A percentile compares a stretch with the other conserved stretches of the same genome.
phyloP scores from a whole-genome alignment of 2,888 invertebrate genomes.

The Cryptus armator region DNA sequence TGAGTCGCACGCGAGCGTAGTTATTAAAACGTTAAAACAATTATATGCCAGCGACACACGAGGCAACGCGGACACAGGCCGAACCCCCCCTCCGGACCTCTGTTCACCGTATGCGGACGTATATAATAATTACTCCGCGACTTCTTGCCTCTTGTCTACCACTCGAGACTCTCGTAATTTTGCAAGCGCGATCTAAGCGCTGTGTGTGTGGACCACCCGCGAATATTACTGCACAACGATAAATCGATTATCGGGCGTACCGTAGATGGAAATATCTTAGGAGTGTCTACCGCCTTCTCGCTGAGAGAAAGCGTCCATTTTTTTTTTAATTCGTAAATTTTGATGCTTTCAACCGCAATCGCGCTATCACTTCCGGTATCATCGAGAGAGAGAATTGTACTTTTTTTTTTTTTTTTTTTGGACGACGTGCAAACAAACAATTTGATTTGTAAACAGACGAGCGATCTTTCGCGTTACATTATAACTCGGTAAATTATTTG shows the following conservation, averaged over 20 bases:
- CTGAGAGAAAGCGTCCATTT: background rate
- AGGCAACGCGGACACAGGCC: conserved; percentile 32
- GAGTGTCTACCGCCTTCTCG: no score
- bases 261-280: no score
- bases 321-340: background rate
- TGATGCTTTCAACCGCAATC: background rate
- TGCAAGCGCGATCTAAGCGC: conserved; percentile 24
- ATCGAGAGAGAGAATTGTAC: conserved; percentile 34
- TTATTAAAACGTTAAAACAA: conserved; percentile 84
- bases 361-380: conserved; percentile 7
- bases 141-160: conserved; percentile 70
- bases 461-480: conserved; percentile 21
- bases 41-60: conserved; percentile 78
- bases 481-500: conserved; percentile 16
- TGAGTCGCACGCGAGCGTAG: conserved; percentile 78
- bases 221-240: conserved; percentile 57
- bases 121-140: conserved; percentile 77
- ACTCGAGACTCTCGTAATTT: conserved; percentile 51
- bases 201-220: conserved; percentile 73
- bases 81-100: background rate
- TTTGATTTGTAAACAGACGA: conserved; percentile 34
- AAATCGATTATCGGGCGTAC: conserved; percentile 58
- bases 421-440: conserved; percentile 36
- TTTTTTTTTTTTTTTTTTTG: background rate
- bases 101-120: conserved; percentile 60